A percentile compares a stretch with the other conserved stretches of the same genome.
These are phyloP conservation scores for Magallana angulata DNA, from an alignment of 1,140 invertebrate species.

Conservation along the genomic window DNA sequence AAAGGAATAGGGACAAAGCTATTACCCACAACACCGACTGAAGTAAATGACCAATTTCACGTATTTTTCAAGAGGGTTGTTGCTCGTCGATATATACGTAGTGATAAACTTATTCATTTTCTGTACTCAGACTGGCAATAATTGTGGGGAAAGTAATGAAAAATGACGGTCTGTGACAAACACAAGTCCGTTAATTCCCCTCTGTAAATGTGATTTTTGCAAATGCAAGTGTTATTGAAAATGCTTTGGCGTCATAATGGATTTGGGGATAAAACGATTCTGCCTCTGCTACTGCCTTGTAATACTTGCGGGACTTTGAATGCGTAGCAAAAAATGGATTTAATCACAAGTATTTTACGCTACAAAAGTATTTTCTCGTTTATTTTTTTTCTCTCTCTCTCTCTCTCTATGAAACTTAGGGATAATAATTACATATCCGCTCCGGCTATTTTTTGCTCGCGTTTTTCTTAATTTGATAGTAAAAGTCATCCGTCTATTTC, in stretches of 20 bases:
- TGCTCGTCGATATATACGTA: background rate
- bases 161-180: slow-evolving; percentile 26
- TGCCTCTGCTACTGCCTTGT: background rate
- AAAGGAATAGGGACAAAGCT: background rate
- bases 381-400: background rate
- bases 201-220: slow-evolving; percentile 19
- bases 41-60: too few species aligned
- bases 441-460: background rate
- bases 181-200: background rate
- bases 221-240: slow-evolving; percentile 29
- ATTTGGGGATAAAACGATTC: background rate
- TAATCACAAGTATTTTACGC: slow-evolving; percentile 21
- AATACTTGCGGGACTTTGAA: background rate
- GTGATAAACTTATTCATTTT: slow-evolving; percentile 27
- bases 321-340: slow-evolving; percentile 2
- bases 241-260: slow-evolving; percentile 21
- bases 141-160: slow-evolving; percentile 31
- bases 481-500: slow-evolving; percentile 26
- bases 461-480: background rate
- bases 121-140: slow-evolving; percentile 12
- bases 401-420: background rate
- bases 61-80: background rate
- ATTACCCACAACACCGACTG: background rate
- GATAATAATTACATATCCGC: slow-evolving; percentile 20
- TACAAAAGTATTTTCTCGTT: background rate